phyloP scores from a whole-genome alignment of 2,888 invertebrate genomes.

The Sisyra terminalis region DNA sequence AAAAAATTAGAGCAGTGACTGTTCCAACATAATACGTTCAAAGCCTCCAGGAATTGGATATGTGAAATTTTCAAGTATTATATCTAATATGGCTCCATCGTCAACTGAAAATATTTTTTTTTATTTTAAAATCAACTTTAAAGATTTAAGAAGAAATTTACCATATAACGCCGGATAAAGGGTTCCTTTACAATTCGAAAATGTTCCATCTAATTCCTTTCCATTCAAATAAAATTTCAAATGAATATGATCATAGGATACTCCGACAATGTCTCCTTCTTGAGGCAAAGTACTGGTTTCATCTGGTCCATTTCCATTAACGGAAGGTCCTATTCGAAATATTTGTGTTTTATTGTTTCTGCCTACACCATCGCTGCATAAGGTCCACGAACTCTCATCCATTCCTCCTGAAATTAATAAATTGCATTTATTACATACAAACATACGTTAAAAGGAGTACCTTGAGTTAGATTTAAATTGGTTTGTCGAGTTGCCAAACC shows the following conservation, averaged over 20 bases:
- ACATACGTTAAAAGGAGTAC: slow-evolving; percentile 18
- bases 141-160: slow-evolving; percentile 30
- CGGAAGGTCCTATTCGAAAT: slow-evolving; percentile 35
- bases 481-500: slow-evolving; percentile 82
- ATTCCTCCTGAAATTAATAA: slow-evolving; percentile 45
- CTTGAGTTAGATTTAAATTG: slow-evolving; percentile 70
- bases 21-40: slow-evolving; percentile 92
- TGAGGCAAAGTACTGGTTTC: slow-evolving; percentile 39
- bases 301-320: slow-evolving; percentile 16
- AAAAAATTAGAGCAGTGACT: slow-evolving; percentile 70
- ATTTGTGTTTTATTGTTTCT: slow-evolving; percentile 70
- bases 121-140: too few relatives aligned
- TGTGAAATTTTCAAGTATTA: slow-evolving; percentile 78
- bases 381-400: slow-evolving; percentile 84
- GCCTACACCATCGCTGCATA: slow-evolving; percentile 78
- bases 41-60: slow-evolving; percentile 74
- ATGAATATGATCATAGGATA: slow-evolving; percentile 92
- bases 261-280: slow-evolving; percentile 88
- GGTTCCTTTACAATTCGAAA: slow-evolving; percentile 77
- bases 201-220: slow-evolving; percentile 64
- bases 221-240: slow-evolving; percentile 91
- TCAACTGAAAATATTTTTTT: slow-evolving; percentile 54
- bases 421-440: not conserved
- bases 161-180: slow-evolving; percentile 88
- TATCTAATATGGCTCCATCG: slow-evolving; percentile 93